These are phyloP conservation scores for Antedon bifida DNA, from an alignment of 35 echinoderm and acorn worm genomes.

Conservation along the genomic window DNA sequence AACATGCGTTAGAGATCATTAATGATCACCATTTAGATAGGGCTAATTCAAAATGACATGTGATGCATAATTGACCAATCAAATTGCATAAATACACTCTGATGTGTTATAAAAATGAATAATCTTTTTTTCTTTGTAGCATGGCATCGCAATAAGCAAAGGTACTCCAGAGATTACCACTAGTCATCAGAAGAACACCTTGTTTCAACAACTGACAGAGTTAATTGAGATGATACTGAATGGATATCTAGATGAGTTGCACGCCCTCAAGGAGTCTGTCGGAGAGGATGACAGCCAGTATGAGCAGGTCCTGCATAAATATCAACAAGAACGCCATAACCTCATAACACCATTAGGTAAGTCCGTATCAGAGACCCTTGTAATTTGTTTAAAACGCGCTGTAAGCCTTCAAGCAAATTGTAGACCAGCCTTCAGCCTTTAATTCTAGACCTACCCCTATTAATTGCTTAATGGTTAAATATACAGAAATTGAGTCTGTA, in stretches of 20 bases:
- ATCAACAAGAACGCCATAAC: constrained; percentile 57
- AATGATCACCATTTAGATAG: no score
- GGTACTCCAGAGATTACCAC: constrained; percentile 56
- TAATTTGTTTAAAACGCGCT: no score
- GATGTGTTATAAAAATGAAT: no score
- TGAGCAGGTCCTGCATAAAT: constrained; percentile 59
- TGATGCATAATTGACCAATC: no score
- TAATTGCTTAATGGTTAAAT: no score
- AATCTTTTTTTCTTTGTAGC: constrained; percentile 55
- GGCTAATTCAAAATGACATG: no score
- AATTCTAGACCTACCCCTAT: no score
- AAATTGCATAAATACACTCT: no score
- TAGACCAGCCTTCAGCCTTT: no score
- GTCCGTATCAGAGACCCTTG: background rate
- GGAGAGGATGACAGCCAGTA: constrained; percentile 46
- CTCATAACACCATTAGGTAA: constrained; percentile 77
- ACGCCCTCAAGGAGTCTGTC: constrained; percentile 35
- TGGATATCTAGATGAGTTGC: constrained; percentile 64
- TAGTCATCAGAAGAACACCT: constrained; percentile 29
- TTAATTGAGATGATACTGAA: constrained; percentile 80
- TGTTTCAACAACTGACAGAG: constrained; percentile 68
- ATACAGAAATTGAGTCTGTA: no score
- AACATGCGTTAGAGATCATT: no score
- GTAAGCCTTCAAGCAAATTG: no score
- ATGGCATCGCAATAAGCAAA: constrained; percentile 47